Percentiles rank a stretch among this genome's conserved stretches.
Evolutionary conservation across 2,888 invertebrate genomes (phyloP).

Genomic region (Drosophila helvetica): DNA sequence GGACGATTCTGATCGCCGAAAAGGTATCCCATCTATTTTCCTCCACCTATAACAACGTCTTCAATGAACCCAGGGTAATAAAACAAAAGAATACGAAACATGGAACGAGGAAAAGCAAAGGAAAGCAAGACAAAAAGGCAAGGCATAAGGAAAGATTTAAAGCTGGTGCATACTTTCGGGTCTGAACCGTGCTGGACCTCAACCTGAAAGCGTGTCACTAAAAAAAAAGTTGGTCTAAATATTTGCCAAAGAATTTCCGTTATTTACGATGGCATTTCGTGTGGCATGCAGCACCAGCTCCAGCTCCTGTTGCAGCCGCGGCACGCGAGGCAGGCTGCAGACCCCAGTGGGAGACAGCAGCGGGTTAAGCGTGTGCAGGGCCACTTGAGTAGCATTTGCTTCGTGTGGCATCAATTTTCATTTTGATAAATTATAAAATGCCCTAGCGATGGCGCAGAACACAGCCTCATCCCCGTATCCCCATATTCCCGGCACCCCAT

Average conservation of each 20-base stretch:
- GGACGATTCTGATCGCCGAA: neutral
- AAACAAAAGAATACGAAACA: conserved; percentile 2
- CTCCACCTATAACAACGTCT: neutral
- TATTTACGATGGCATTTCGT: conserved; percentile 76
- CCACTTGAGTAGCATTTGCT: conserved; percentile 23
- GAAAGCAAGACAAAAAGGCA: conserved; percentile 10
- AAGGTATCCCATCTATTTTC: neutral
- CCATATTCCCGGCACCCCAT: too few relatives aligned
- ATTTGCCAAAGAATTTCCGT: conserved; percentile 75
- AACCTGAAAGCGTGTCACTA: conserved; percentile 59
- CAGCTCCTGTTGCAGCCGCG: conserved; percentile 46
- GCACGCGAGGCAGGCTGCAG: conserved; percentile 38
- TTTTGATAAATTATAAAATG: conserved; percentile 79
- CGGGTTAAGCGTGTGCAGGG: neutral
- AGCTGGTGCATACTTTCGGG: conserved; percentile 48
- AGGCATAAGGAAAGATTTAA: conserved; percentile 37
- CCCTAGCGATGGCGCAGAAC: conserved; percentile 37
- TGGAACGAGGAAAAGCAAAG: neutral
- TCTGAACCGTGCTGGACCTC: conserved; percentile 7
- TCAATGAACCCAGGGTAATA: conserved; percentile 7
- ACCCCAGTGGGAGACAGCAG: conserved; percentile 2
- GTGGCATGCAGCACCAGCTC: conserved; percentile 55
- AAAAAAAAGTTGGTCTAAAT: conserved; percentile 72
- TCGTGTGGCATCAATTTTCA: conserved; percentile 73
- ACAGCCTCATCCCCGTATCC: conserved; percentile 26